Percentiles rank a stretch among this genome's conserved stretches.
Evolutionary conservation across 2,797 vertebrate species (phyloP).

Genomic region (Enoplosus armatus): DNA sequence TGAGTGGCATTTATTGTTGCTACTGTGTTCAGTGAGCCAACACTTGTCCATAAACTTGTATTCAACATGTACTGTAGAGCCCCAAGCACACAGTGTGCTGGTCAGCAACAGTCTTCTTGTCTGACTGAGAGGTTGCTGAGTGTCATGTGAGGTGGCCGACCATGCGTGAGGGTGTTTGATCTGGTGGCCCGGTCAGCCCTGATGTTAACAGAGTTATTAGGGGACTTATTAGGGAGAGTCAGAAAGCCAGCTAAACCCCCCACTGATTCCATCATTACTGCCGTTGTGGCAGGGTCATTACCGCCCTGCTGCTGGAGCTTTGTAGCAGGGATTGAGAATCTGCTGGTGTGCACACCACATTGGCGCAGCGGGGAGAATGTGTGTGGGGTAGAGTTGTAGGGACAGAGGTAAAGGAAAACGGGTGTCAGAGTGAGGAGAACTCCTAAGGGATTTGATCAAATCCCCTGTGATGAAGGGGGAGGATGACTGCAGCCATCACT

Average conservation of each 20-base stretch:
- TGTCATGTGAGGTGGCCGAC: conserved; percentile 64
- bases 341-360: conserved; percentile 58
- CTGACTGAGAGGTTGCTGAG: conserved; percentile 41
- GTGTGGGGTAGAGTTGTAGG: conserved; percentile 41
- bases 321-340: conserved; percentile 78
- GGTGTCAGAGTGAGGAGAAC: conserved; percentile 52
- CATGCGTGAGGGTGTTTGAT: conserved; percentile 75
- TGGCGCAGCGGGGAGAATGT: conserved; percentile 42
- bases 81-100: neutral
- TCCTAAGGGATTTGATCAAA: conserved; percentile 75
- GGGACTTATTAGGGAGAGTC: conserved; percentile 82
- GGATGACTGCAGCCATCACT: conserved; percentile 29
- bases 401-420: conserved; percentile 44
- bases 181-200: conserved; percentile 71
- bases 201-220: conserved; percentile 86
- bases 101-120: conserved; percentile 50
- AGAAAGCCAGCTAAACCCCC: conserved; percentile 78
- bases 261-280: conserved; percentile 83
- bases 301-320: conserved; percentile 74
- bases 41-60: conserved; percentile 10
- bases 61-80: neutral
- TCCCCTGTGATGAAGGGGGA: conserved; percentile 56
- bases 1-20: conserved; percentile 53
- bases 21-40: conserved; percentile 24
- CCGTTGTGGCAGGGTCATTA: conserved; percentile 80